Evolutionary conservation across 53 echinoderm and acorn worm species (phyloP).

Genomic region (Stichopus horrens): DNA sequence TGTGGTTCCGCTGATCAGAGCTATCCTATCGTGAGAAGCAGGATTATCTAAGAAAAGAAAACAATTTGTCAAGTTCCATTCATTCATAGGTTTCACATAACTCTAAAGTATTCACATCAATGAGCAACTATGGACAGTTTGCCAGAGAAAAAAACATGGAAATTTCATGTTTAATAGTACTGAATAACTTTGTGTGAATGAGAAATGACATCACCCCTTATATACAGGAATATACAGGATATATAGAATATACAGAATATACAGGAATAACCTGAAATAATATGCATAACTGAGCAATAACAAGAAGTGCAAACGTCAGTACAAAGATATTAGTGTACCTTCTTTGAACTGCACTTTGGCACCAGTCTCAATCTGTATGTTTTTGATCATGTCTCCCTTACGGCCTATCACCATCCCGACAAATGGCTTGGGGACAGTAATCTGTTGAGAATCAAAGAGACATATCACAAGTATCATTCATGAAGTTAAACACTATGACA

Average conservation of each 20-base stretch:
- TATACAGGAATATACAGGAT: no score
- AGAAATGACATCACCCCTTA: not conserved
- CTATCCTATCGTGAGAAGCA: slow-evolving; percentile 59
- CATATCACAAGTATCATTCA: not conserved
- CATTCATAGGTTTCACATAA: no score
- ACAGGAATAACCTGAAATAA: no score
- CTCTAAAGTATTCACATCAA: not conserved
- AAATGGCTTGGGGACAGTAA: slow-evolving; percentile 78
- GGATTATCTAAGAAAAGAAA: slow-evolving; percentile 60
- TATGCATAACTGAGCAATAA: no score
- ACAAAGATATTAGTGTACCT: slow-evolving; percentile 31
- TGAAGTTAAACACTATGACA: not conserved
- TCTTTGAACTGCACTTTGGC: slow-evolving; percentile 89
- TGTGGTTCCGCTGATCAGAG: slow-evolving; percentile 64
- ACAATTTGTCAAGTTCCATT: not conserved
- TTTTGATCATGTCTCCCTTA: slow-evolving; percentile 84
- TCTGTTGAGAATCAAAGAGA: slow-evolving; percentile 34
- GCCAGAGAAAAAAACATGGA: not conserved
- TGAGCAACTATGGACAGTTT: not conserved
- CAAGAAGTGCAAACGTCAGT: no score
- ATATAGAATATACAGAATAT: no score
- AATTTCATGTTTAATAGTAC: not conserved
- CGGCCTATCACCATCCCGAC: slow-evolving; percentile 96
- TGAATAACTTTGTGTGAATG: not conserved
- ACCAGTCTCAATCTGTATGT: slow-evolving; percentile 77